Conservation (phyloP, 2,113 vertebrate genomes). For the Trichomycterus rosablanca region DNA sequence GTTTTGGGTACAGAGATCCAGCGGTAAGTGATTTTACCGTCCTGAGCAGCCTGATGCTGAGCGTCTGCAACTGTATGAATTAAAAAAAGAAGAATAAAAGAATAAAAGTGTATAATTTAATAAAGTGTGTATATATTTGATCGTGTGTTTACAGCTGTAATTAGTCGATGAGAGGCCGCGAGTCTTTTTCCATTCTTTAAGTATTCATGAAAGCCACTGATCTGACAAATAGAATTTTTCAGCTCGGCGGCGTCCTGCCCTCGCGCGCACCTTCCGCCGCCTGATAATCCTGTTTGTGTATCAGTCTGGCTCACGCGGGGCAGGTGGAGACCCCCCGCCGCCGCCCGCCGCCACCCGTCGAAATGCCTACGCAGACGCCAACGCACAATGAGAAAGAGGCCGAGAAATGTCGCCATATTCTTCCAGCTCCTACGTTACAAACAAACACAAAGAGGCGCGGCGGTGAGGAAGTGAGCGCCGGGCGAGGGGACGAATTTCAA, state of each 20-base stretch:
- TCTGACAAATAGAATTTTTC: constrained; percentile 79
- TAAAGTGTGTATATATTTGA: constrained; percentile 56
- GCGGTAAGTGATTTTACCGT: neutral
- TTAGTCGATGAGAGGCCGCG: constrained; percentile 69
- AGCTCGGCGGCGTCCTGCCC: constrained; percentile 66
- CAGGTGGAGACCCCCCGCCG: constrained; percentile 55
- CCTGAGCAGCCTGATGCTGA: neutral
- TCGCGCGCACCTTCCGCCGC: constrained; percentile 57
- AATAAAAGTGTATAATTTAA: too few relatives aligned
- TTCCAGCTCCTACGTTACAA: constrained; percentile 4
- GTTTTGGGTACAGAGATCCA: neutral
- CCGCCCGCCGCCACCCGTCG: constrained; percentile 19
- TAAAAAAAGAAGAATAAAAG: neutral
- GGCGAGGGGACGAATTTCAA: constrained; percentile 48
- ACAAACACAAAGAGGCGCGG: constrained; percentile 5
- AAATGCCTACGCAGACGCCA: constrained; percentile 23
- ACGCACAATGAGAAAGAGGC: neutral
- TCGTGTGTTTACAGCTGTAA: constrained; percentile 70
- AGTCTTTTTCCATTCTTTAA: constrained; percentile 63
- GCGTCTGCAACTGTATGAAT: constrained; percentile 12
- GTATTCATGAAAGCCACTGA: constrained; percentile 76
- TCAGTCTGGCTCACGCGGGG: constrained; percentile 57
- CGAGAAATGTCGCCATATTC: constrained; percentile 9
- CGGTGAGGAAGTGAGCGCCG: neutral
- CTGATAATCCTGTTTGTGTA: constrained; percentile 74